A percentile compares a stretch with the other conserved stretches of the same genome.
Evolutionary conservation across 1,140 invertebrate species (phyloP).

Genomic region (Anastatus disparis): DNA sequence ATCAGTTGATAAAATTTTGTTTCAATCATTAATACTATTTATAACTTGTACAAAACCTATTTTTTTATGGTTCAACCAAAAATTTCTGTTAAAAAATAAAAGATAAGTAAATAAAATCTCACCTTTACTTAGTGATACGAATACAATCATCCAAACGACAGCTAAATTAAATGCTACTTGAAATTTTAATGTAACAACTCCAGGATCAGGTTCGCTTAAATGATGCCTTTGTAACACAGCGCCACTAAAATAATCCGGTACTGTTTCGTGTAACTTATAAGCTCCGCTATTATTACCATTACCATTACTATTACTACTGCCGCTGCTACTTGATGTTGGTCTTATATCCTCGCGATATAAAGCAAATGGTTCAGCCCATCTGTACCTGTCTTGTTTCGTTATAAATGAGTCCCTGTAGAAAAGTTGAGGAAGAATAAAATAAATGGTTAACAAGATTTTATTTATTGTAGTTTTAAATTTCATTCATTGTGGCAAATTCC

Average conservation of each 20-base stretch:
- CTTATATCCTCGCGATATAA: conserved; percentile 72
- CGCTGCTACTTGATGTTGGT: conserved; percentile 47
- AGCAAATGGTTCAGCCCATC: conserved; percentile 82
- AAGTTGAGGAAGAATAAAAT: too few relatives aligned
- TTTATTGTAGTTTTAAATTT: too few relatives aligned
- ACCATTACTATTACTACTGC: neutral
- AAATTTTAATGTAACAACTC: conserved; percentile 79
- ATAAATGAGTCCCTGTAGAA: conserved; percentile 85
- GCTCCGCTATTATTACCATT: conserved; percentile 55
- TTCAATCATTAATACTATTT: too few relatives aligned
- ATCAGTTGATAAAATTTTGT: too few relatives aligned
- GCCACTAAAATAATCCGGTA: conserved; percentile 85
- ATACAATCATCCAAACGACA: conserved; percentile 90
- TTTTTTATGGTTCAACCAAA: neutral
- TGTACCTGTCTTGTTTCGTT: conserved; percentile 80
- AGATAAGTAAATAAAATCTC: conserved; percentile 4
- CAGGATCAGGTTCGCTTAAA: conserved; percentile 69
- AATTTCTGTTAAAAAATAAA: neutral
- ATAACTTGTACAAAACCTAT: too few relatives aligned
- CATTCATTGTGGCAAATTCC: too few relatives aligned
- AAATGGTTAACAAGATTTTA: too few relatives aligned
- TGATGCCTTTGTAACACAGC: conserved; percentile 81
- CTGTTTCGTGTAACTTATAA: conserved; percentile 78
- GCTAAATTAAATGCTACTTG: conserved; percentile 90
- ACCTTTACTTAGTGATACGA: conserved; percentile 89